These are phyloP conservation scores for Drosophila gunungcola DNA, from an alignment of 1,140 invertebrate species.

Conservation along the genomic window DNA sequence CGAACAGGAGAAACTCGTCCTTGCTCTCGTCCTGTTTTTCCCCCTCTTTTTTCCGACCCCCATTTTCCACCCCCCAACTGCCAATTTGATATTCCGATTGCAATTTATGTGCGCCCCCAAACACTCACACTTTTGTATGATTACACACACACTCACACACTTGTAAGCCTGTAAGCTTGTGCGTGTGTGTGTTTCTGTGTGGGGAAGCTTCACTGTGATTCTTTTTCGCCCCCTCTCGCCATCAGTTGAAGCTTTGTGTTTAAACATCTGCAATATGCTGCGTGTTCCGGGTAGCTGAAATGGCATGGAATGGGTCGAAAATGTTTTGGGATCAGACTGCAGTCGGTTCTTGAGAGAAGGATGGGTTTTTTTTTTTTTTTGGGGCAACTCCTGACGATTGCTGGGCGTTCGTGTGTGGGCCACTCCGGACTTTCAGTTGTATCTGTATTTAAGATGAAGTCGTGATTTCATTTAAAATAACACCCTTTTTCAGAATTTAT, in stretches of 20 bases:
- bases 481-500: too few relatives aligned
- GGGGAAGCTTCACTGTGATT: slow-evolving; percentile 64
- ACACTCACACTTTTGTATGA: slow-evolving; percentile 8
- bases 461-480: background rate
- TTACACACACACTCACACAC: slow-evolving; percentile 4
- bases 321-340: slow-evolving; percentile 62
- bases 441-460: background rate
- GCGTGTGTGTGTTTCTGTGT: slow-evolving; percentile 13
- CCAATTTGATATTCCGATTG: slow-evolving; percentile 83
- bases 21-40: slow-evolving; percentile 39
- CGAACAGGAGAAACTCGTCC: slow-evolving; percentile 34
- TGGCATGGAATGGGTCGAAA: slow-evolving; percentile 26
- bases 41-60: background rate
- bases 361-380: background rate
- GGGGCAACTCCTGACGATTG: background rate
- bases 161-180: slow-evolving; percentile 31
- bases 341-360: slow-evolving; percentile 40
- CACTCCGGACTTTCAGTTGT: background rate
- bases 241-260: slow-evolving; percentile 47
- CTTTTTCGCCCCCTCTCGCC: slow-evolving; percentile 35
- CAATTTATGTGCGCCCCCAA: slow-evolving; percentile 71
- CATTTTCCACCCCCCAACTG: slow-evolving; percentile 31
- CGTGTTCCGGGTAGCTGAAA: slow-evolving; percentile 37
- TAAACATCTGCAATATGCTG: slow-evolving; percentile 82
- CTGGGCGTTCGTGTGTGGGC: slow-evolving; percentile 4